These are phyloP conservation scores for Dryococelus australis DNA, from an alignment of 2,888 invertebrate species.

Conservation along the genomic window DNA sequence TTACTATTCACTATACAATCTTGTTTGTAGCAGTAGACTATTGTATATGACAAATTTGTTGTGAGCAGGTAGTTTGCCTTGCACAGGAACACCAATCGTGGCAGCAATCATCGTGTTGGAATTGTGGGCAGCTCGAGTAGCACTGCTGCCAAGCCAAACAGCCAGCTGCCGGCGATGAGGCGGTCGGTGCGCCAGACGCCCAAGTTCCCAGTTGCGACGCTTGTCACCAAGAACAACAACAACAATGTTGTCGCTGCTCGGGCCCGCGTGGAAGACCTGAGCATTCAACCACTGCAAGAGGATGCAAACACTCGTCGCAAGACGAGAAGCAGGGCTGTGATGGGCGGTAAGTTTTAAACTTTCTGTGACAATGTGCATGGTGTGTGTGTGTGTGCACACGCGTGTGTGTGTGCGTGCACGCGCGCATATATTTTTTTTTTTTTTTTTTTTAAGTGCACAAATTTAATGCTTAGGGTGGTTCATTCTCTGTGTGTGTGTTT, in stretches of 20 bases:
- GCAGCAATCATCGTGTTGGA: not conserved
- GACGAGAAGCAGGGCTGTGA: conserved; percentile 51
- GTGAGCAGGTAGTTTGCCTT: not conserved
- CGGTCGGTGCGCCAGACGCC: conserved; percentile 38
- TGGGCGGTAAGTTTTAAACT: conserved; percentile 40
- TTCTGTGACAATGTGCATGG: not conserved
- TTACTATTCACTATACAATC: too few relatives aligned
- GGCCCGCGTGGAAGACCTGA: conserved; percentile 23
- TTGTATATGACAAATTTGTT: too few relatives aligned
- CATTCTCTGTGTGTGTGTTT: too few relatives aligned
- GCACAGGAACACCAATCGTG: not conserved
- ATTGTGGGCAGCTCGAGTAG: not conserved
- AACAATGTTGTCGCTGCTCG: not conserved
- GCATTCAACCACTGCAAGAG: conserved; percentile 38
- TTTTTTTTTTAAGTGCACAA: too few relatives aligned
- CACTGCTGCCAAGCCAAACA: not conserved
- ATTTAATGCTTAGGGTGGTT: too few relatives aligned
- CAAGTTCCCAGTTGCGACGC: conserved; percentile 30
- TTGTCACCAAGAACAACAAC: not conserved
- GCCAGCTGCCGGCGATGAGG: conserved; percentile 33
- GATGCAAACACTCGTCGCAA: conserved; percentile 51
- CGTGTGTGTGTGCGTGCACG: too few relatives aligned
- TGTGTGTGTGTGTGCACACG: too few relatives aligned
- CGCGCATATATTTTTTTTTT: too few relatives aligned
- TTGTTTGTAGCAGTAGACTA: too few relatives aligned